A percentile compares a stretch with the other conserved stretches of the same genome.
Conservation (phyloP, 1,140 invertebrate species). For the Lysiphlebus fabarum region DNA sequence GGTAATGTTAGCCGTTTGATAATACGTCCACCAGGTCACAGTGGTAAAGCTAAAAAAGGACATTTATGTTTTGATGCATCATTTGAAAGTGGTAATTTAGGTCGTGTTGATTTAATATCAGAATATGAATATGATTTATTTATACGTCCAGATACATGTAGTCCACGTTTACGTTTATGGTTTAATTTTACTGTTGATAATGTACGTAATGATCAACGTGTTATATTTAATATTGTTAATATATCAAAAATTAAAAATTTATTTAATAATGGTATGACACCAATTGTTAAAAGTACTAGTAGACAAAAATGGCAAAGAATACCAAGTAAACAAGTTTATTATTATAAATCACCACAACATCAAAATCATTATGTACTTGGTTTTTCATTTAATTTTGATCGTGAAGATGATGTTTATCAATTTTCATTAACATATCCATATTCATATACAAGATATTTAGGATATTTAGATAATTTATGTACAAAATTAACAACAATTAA, state of each 20-base stretch:
- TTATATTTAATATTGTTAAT: conserved; percentile 97
- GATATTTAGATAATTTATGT: conserved; percentile 67
- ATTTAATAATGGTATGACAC: conserved; percentile 88
- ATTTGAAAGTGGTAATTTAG: conserved; percentile 96
- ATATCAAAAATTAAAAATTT: conserved; percentile 88
- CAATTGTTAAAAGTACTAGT: conserved; percentile 87
- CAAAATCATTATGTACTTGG: conserved; percentile 90
- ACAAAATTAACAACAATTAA: conserved; percentile 60
- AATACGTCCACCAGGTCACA: conserved; percentile 89
- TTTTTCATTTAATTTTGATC: conserved; percentile 91
- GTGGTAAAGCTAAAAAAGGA: conserved; percentile 89
- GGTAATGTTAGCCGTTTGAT: conserved; percentile 92
- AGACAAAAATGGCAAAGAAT: conserved; percentile 82
- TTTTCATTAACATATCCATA: conserved; percentile 92
- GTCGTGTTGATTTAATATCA: conserved; percentile 88
- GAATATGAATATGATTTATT: conserved; percentile 96
- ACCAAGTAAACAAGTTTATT: conserved; percentile 72
- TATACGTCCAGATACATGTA: conserved; percentile 93
- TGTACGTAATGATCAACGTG: conserved; percentile 87
- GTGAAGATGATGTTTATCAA: conserved; percentile 90
- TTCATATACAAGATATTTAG: conserved; percentile 85
- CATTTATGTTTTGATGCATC: conserved; percentile 97
- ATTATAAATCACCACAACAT: conserved; percentile 87
- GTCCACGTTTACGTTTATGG: conserved; percentile 89
- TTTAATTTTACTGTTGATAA: conserved; percentile 99